phyloP scores from a whole-genome alignment of 2,888 invertebrate genomes.

The Drosophila prolongata region DNA sequence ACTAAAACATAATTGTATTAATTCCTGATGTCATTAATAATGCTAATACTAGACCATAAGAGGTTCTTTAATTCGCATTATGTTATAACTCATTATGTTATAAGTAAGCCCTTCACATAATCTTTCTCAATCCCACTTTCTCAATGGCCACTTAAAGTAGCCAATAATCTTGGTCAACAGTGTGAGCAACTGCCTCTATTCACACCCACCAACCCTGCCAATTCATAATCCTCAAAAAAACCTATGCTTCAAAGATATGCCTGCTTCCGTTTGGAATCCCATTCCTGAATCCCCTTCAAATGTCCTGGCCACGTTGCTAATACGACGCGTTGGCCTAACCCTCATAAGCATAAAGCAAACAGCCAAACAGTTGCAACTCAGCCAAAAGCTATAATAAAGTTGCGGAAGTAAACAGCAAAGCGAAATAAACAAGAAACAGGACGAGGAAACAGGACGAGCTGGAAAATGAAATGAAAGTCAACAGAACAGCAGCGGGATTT shows the following conservation, averaged over 20 bases:
- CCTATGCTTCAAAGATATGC: constrained; percentile 39
- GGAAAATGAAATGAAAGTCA: constrained; percentile 76
- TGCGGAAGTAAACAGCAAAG: constrained; percentile 76
- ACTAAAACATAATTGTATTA: too few relatives aligned
- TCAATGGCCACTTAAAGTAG: constrained; percentile 41
- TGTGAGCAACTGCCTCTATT: constrained; percentile 59
- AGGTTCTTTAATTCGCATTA: background rate
- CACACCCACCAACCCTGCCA: constrained; percentile 42
- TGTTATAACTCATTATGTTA: background rate
- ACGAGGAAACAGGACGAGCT: constrained; percentile 25
- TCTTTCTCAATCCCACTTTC: background rate
- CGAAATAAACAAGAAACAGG: constrained; percentile 55
- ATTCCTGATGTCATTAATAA: background rate
- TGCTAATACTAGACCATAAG: background rate
- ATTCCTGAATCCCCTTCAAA: background rate
- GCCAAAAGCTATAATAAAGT: constrained; percentile 81
- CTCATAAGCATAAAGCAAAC: constrained; percentile 77
- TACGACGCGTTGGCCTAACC: constrained; percentile 66
- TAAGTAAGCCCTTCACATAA: too few relatives aligned
- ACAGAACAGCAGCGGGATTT: constrained; percentile 60
- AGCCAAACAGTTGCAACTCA: constrained; percentile 75
- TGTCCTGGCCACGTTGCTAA: constrained; percentile 55
- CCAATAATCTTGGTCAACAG: constrained; percentile 46
- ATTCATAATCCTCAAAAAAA: constrained; percentile 62
- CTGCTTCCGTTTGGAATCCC: constrained; percentile 21